phyloP scores from a whole-genome alignment of 2,888 invertebrate genomes.

The Idaea aversata region DNA sequence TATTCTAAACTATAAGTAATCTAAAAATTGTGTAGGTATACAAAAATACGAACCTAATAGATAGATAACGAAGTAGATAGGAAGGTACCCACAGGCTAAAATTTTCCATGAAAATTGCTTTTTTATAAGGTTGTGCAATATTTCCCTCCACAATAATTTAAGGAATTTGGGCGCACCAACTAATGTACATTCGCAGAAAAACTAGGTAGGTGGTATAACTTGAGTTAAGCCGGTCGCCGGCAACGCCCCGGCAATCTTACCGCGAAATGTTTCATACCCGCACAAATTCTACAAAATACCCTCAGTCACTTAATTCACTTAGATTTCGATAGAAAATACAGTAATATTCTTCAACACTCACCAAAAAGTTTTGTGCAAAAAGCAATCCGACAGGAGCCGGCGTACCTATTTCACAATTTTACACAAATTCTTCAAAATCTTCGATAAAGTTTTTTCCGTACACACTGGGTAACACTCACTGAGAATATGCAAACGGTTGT shows the following conservation, averaged over 20 bases:
- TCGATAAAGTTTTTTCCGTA: constrained; percentile 80
- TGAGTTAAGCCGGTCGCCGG: constrained; percentile 54
- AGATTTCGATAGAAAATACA: constrained; percentile 19
- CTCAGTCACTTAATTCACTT: constrained; percentile 15
- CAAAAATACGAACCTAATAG: too few species aligned
- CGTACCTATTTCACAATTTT: constrained; percentile 78
- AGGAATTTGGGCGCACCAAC: constrained; percentile 50
- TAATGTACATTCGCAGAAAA: constrained; percentile 57
- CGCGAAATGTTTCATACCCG: constrained; percentile 27
- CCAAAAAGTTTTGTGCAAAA: constrained; percentile 77
- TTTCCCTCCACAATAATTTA: constrained; percentile 28
- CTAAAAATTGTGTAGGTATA: too few species aligned
- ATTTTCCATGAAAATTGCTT: background rate
- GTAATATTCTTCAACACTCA: constrained; percentile 49
- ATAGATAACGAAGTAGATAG: background rate
- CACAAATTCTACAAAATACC: constrained; percentile 23
- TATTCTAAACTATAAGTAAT: too few species aligned
- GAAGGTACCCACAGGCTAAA: background rate
- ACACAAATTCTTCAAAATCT: constrained; percentile 81
- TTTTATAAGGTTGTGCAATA: background rate
- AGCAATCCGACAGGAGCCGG: constrained; percentile 73
- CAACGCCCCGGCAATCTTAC: constrained; percentile 33
- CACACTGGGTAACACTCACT: constrained; percentile 81
- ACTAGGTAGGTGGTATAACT: constrained; percentile 35
- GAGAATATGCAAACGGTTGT: constrained; percentile 77